Percentiles rank a stretch among this genome's conserved stretches.
Conservation (phyloP, 2,113 vertebrate species). For the Myxocyprinus asiaticus region DNA sequence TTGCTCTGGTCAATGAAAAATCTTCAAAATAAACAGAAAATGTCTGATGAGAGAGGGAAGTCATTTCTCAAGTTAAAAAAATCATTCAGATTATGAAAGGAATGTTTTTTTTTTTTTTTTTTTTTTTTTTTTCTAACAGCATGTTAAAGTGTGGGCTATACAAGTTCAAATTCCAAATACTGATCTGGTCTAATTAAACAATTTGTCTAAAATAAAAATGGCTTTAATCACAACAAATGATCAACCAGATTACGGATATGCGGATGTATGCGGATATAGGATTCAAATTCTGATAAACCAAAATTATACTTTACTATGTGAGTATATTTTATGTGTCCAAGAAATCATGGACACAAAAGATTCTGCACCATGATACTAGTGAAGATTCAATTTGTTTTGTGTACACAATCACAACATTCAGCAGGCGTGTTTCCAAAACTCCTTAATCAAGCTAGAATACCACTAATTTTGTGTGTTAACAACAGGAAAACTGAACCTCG, state of each 20-base stretch:
- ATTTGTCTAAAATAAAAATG: neutral
- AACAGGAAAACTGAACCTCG: constrained; percentile 12
- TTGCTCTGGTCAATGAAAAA: constrained; percentile 65
- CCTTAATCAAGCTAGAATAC: constrained; percentile 5
- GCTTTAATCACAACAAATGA: constrained; percentile 55
- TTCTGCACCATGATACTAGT: neutral
- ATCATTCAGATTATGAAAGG: constrained; percentile 17
- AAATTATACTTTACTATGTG: too few species aligned
- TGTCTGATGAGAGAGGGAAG: constrained; percentile 24
- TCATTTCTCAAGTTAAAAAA: constrained; percentile 26
- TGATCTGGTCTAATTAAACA: too few species aligned
- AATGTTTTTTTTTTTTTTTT: too few species aligned
- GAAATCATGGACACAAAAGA: constrained; percentile 31
- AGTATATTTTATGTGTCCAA: too few species aligned
- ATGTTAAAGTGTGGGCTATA: too few species aligned
- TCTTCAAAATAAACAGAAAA: constrained; percentile 53
- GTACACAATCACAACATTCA: too few species aligned
- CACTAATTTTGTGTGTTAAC: constrained; percentile 7
- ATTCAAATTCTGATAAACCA: neutral
- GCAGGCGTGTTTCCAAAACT: constrained; percentile 44
- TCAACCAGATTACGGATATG: constrained; percentile 55
- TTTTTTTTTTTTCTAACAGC: too few species aligned
- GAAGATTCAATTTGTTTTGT: neutral
- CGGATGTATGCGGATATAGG: constrained; percentile 59
- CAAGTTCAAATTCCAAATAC: too few species aligned